Evolutionary conservation across 1,140 invertebrate genomes (phyloP).

Genomic region (Hermetia illucens): DNA sequence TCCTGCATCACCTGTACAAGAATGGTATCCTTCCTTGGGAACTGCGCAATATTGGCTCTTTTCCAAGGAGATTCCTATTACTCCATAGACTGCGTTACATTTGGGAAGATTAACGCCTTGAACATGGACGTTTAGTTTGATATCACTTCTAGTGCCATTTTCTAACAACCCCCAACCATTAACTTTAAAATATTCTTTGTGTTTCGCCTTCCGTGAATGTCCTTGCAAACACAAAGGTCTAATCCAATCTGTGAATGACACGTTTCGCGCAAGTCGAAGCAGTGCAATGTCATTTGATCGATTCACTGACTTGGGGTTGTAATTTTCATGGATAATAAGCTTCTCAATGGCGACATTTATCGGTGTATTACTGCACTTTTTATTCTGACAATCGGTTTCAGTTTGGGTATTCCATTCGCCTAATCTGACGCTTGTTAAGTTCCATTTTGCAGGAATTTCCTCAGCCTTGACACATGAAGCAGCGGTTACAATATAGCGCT

Average conservation of each 20-base stretch:
- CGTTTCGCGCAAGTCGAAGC: constrained; percentile 42
- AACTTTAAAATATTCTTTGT: constrained; percentile 43
- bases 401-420: constrained; percentile 28
- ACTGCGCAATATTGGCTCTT: constrained; percentile 46
- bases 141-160: constrained; percentile 35
- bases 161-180: constrained; percentile 76
- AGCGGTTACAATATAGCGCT: constrained; percentile 37
- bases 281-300: constrained; percentile 66
- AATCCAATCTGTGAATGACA: constrained; percentile 49
- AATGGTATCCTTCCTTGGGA: constrained; percentile 43
- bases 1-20: constrained; percentile 39
- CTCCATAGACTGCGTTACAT: constrained; percentile 20
- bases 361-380: constrained; percentile 38
- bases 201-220: constrained; percentile 28
- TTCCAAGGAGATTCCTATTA: constrained; percentile 16
- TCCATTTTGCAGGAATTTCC: constrained; percentile 36
- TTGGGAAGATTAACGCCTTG: constrained; percentile 16
- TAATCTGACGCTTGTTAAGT: constrained; percentile 23
- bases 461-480: constrained; percentile 42
- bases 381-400: constrained; percentile 25
- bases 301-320: constrained; percentile 38
- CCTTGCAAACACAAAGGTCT: constrained; percentile 65
- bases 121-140: constrained; percentile 37
- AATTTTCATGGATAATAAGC: constrained; percentile 51
- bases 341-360: constrained; percentile 46